Conservation (phyloP, 2,888 invertebrate species). For the Drosophila mimica region DNA sequence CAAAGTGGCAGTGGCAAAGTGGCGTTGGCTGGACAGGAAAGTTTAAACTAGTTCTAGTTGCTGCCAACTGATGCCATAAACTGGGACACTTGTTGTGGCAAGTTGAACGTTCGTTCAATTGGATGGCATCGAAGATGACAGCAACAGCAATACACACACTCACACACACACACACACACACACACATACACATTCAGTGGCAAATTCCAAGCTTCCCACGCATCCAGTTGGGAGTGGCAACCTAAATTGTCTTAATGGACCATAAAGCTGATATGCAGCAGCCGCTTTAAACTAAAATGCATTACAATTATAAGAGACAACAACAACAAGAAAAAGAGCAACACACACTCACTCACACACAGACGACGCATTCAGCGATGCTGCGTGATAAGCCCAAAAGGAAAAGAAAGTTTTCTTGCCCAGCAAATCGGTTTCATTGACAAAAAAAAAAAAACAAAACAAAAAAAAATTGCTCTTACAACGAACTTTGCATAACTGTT, state of each 20-base stretch:
- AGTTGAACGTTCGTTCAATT: constrained; percentile 64
- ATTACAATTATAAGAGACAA: constrained; percentile 65
- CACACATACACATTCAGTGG: constrained; percentile 13
- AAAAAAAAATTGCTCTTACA: constrained; percentile 49
- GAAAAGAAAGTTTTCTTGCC: constrained; percentile 73
- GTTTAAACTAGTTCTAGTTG: constrained; percentile 80
- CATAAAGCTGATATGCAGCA: constrained; percentile 75
- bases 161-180: constrained; percentile 17
- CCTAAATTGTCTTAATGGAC: constrained; percentile 79
- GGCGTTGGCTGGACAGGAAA: constrained; percentile 66
- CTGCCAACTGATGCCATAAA: constrained; percentile 55
- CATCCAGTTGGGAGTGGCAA: constrained; percentile 62
- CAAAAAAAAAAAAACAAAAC: constrained; percentile 13
- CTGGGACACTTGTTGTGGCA: constrained; percentile 78
- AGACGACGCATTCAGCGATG: constrained; percentile 52
- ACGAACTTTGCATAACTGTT: constrained; percentile 72
- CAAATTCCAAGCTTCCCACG: constrained; percentile 70
- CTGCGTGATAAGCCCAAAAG: constrained; percentile 55
- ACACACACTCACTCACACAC: constrained; percentile 18
- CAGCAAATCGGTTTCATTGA: constrained; percentile 66
- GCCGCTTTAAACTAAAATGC: constrained; percentile 68
- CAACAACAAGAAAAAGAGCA: constrained; percentile 28
- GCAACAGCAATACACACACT: constrained; percentile 44
- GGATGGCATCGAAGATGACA: constrained; percentile 65
- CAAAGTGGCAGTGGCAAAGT: constrained; percentile 21